A percentile compares a stretch with the other conserved stretches of the same genome.
phyloP scores from a whole-genome alignment of 2,888 invertebrate species.

The Cephalotes varians region DNA sequence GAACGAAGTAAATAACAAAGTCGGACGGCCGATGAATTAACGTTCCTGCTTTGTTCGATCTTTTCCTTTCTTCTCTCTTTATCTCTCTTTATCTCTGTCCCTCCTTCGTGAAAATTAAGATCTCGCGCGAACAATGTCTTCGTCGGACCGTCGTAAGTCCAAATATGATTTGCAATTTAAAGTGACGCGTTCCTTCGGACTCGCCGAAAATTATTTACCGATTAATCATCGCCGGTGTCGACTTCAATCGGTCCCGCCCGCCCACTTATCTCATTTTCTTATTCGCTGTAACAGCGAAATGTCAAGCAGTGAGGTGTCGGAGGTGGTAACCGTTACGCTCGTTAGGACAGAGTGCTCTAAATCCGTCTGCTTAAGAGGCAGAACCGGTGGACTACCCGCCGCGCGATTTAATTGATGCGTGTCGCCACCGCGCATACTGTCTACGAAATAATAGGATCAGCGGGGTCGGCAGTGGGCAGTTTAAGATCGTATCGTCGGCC shows the following conservation, averaged over 20 bases:
- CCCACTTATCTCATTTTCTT: slow-evolving; percentile 22
- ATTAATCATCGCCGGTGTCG: slow-evolving; percentile 34
- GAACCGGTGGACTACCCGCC: not conserved
- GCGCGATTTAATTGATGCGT: slow-evolving; percentile 60
- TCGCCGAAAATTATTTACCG: slow-evolving; percentile 37
- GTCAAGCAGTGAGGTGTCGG: slow-evolving; percentile 43
- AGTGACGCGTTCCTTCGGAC: slow-evolving; percentile 16
- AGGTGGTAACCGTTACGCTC: slow-evolving; percentile 34
- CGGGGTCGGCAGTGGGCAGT: not conserved
- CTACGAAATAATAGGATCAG: slow-evolving; percentile 60
- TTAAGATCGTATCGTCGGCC: slow-evolving; percentile 62
- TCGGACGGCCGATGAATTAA: slow-evolving; percentile 33
- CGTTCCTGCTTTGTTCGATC: slow-evolving; percentile 14
- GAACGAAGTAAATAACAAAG: slow-evolving; percentile 40
- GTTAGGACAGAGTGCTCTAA: slow-evolving; percentile 18
- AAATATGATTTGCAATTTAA: slow-evolving; percentile 49
- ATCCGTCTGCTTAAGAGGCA: slow-evolving; percentile 25
- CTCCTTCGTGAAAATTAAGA: slow-evolving; percentile 22
- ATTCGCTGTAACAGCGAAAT: slow-evolving; percentile 39
- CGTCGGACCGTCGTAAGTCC: slow-evolving; percentile 18
- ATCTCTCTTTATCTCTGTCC: not conserved
- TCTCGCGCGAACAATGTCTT: slow-evolving; percentile 25
- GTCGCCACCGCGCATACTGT: slow-evolving; percentile 53
- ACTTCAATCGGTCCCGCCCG: slow-evolving; percentile 9
- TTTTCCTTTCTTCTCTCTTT: not conserved